A percentile compares a stretch with the other conserved stretches of the same genome.
These are phyloP conservation scores for Gavialis gangeticus DNA, from an alignment of 2,113 vertebrate species.

Conservation along the genomic window DNA sequence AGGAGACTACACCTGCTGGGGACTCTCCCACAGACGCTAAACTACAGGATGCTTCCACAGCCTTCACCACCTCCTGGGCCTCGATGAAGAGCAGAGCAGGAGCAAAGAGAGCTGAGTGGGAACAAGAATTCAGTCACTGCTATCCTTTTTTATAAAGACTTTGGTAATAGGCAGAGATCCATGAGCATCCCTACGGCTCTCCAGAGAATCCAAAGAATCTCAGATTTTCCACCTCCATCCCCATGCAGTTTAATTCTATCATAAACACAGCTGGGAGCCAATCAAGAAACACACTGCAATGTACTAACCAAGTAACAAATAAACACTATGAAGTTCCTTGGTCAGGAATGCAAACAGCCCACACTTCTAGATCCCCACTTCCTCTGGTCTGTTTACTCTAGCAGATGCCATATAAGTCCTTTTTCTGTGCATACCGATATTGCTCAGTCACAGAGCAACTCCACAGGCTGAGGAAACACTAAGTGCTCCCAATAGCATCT, in stretches of 20 bases:
- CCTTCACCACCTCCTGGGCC: too few relatives aligned
- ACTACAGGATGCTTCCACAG: background rate
- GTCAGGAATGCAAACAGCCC: background rate
- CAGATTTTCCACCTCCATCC: background rate
- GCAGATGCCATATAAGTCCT: background rate
- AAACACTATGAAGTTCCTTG: background rate
- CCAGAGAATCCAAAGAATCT: background rate
- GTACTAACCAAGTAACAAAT: background rate
- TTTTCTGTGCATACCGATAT: background rate
- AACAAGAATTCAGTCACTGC: background rate
- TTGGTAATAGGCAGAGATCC: background rate
- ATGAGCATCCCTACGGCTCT: background rate
- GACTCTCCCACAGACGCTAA: background rate
- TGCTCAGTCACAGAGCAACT: background rate
- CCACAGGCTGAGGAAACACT: background rate
- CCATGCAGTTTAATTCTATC: background rate
- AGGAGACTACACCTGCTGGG: background rate
- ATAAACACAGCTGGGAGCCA: conserved; percentile 37
- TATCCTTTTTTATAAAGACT: background rate
- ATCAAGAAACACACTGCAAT: background rate
- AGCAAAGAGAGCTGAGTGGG: background rate
- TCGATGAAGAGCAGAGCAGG: background rate
- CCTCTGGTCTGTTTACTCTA: background rate
- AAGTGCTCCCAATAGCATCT: background rate
- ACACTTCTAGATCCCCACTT: background rate